A percentile compares a stretch with the other conserved stretches of the same genome.
Evolutionary conservation across 2,113 vertebrate genomes (phyloP).

Genomic region (Stomatorhinus ivindoensis): DNA sequence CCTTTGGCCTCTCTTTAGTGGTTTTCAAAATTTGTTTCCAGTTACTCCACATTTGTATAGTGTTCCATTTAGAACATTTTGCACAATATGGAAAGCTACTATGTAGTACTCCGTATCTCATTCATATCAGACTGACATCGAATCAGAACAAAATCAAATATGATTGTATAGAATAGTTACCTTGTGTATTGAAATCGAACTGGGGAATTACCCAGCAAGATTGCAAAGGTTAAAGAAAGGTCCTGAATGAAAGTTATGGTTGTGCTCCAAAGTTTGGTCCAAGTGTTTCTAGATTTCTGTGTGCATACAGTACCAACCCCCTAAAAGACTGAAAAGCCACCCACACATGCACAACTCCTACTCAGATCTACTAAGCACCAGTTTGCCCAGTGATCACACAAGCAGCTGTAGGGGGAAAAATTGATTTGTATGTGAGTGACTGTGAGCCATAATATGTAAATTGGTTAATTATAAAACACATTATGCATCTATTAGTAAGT

Average conservation of each 20-base stretch:
- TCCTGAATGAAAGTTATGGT: not conserved
- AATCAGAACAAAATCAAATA: not conserved
- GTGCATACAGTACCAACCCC: not conserved
- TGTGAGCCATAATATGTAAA: not conserved
- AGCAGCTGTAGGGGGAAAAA: not conserved
- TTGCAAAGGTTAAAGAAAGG: not conserved
- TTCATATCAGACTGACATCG: not conserved
- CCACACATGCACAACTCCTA: not conserved
- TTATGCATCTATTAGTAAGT: not conserved
- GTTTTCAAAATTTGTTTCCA: not conserved
- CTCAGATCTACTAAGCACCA: constrained; percentile 15
- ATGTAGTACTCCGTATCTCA: not conserved
- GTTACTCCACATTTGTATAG: not conserved
- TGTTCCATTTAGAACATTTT: not conserved
- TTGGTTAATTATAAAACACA: not conserved
- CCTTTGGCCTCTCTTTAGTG: not conserved
- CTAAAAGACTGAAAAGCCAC: not conserved
- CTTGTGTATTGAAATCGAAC: not conserved
- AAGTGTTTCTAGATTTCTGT: not conserved
- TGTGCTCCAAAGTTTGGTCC: not conserved
- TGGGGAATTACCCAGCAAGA: not conserved
- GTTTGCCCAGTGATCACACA: not conserved
- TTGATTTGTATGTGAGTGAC: not conserved
- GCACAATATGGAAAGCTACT: not conserved
- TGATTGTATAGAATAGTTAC: not conserved